Evolutionary conservation across 1,140 invertebrate genomes (phyloP).

Genomic region (Sipha flava): DNA sequence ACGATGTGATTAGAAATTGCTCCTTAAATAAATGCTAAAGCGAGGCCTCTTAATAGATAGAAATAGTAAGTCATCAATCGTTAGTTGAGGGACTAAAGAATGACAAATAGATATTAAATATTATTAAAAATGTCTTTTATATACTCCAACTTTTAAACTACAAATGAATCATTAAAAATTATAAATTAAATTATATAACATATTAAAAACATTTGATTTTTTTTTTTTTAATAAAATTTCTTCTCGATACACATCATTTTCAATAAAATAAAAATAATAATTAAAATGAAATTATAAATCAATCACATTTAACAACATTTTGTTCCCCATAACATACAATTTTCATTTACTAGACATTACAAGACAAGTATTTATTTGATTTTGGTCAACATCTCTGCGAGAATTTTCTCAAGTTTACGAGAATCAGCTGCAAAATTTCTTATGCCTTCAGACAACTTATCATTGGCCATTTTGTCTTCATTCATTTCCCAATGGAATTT

Average conservation of each 20-base stretch:
- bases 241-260: background rate
- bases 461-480: conserved; percentile 96
- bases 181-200: background rate
- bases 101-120: background rate
- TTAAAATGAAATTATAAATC: background rate
- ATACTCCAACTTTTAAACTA: background rate
- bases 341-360: too few relatives aligned
- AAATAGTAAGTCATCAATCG: too few relatives aligned
- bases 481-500: conserved; percentile 90
- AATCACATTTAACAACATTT: background rate
- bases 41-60: too few relatives aligned
- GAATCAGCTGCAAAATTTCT: conserved; percentile 93
- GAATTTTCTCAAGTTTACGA: conserved; percentile 73
- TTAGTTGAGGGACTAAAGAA: too few relatives aligned
- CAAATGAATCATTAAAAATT: background rate
- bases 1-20: too few relatives aligned
- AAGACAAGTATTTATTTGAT: background rate
- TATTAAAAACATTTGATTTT: background rate
- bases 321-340: background rate
- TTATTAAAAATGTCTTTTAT: background rate
- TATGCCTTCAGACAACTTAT: conserved; percentile 95
- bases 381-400: conserved; percentile 46
- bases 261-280: background rate
- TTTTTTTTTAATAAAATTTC: background rate
- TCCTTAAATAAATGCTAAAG: too few relatives aligned